phyloP scores from a whole-genome alignment of 2,888 invertebrate genomes.

The Sarcophaga rosellei region DNA sequence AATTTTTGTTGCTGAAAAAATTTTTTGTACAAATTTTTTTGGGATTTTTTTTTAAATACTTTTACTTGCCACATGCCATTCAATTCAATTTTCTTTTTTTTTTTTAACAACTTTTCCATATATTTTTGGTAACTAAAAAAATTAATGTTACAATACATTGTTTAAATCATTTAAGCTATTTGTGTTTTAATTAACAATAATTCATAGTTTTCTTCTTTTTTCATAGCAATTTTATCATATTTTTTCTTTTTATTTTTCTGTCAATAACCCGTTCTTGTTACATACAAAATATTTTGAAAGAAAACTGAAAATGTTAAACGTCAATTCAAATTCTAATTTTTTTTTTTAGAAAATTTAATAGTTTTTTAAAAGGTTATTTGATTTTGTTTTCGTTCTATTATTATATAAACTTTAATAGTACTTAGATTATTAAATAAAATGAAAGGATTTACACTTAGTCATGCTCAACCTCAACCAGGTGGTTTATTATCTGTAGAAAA shows the following conservation, averaged over 20 bases:
- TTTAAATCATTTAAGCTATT: neutral
- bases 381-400: constrained; percentile 6
- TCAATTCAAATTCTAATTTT: neutral
- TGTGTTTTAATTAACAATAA: no score
- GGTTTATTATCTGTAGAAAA: constrained; percentile 36
- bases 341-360: neutral
- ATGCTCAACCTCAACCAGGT: constrained; percentile 62
- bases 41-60: constrained; percentile 23
- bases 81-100: neutral
- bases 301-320: neutral
- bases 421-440: constrained; percentile 51
- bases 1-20: neutral
- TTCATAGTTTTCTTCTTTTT: neutral
- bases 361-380: neutral
- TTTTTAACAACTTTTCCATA: constrained; percentile 12
- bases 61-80: constrained; percentile 64
- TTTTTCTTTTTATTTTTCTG: neutral
- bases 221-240: constrained; percentile 13
- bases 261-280: neutral
- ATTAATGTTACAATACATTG: constrained; percentile 26
- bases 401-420: neutral
- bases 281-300: neutral
- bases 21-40: constrained; percentile 42
- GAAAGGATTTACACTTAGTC: constrained; percentile 59
- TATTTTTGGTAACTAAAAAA: constrained; percentile 37